Evolutionary conservation across 1,140 invertebrate species (phyloP), one percentile per base, ranked within the genome.

Genomic region (Diorhabda sublineata): DNA sequence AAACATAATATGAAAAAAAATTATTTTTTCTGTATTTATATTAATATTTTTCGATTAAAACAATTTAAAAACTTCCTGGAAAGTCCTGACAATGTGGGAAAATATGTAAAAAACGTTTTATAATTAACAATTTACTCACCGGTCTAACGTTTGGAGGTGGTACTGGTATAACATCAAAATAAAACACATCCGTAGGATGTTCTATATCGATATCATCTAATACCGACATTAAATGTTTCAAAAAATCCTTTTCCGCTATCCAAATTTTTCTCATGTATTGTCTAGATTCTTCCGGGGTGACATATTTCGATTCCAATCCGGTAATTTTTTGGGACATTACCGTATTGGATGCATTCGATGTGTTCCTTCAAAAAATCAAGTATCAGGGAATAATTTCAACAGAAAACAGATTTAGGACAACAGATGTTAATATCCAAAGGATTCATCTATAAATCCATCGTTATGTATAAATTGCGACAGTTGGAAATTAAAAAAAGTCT

Each of bases 151-250:
- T 91, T 2, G 92, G 88, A 9, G 98, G 96, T 44, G 94, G 84
- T 3, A 99, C 95, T 5, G 92, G 87, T 57, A 99, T 79, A 0
- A 91, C 82, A 69, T 73, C 88, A 73, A 95, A 85, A 75, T 98
- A 99, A 79, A 99, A 95, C 61, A 93, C 79, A 84, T 99, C 94
- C 7, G 93, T 92, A 0, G 95, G 90, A 79, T 87, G 83, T 71
- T 87, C 79, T 0, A 74, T 71, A 0, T 85, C 81, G 81, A 82
- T 56, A 78, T 80, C 68, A 76, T 82, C 85, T 3, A 98, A 82
- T 64, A 93, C 86, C 0, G 94, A 92, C 64, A 92, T 87, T 4
- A 97, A 80, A 3, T 88, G 79, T 72, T 82, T 82, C 0, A 99
- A 78, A 57, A 95, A 82, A 4, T 88, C 82, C 26, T 85, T 84